Percentiles rank a stretch among this genome's conserved stretches.
These are phyloP conservation scores for Acleris emargana DNA, from an alignment of 2,888 invertebrate species.

Conservation along the genomic window DNA sequence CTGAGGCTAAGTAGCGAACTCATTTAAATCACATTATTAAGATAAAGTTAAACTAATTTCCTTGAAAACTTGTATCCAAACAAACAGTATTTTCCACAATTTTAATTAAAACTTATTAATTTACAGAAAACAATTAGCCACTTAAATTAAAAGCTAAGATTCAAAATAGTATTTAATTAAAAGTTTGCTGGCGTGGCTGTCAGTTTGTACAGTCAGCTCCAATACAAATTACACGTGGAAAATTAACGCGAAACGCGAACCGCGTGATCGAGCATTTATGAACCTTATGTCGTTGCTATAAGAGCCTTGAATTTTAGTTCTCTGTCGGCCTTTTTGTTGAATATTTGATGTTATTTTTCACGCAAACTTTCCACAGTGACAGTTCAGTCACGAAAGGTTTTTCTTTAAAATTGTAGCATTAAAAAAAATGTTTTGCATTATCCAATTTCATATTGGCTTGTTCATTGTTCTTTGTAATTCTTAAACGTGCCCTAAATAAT, in stretches of 20 bases:
- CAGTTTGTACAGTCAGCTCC: slow-evolving; percentile 3
- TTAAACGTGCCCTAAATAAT: no score
- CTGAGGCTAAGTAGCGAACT: no score
- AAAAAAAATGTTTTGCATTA: background rate
- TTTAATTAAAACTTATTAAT: slow-evolving; percentile 3
- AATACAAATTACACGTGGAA: background rate
- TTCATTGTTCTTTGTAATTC: no score
- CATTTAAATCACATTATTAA: no score
- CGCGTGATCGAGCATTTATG: no score
- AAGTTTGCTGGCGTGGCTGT: slow-evolving; percentile 2
- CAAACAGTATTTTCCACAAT: background rate
- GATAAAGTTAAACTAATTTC: no score
- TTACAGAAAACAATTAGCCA: background rate
- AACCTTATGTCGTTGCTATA: no score
- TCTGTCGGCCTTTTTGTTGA: background rate
- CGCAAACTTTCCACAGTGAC: background rate
- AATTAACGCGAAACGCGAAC: background rate
- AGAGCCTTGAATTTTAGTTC: no score
- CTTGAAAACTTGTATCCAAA: no score
- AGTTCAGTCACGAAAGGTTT: background rate
- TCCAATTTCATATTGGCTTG: background rate
- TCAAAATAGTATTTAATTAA: slow-evolving; percentile 6
- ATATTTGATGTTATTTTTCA: slow-evolving; percentile 3
- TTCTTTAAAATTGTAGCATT: background rate
- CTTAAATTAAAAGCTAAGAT: slow-evolving; percentile 4